Conservation (phyloP, 2,113 vertebrate genomes). For the Callithrix jacchus region DNA sequence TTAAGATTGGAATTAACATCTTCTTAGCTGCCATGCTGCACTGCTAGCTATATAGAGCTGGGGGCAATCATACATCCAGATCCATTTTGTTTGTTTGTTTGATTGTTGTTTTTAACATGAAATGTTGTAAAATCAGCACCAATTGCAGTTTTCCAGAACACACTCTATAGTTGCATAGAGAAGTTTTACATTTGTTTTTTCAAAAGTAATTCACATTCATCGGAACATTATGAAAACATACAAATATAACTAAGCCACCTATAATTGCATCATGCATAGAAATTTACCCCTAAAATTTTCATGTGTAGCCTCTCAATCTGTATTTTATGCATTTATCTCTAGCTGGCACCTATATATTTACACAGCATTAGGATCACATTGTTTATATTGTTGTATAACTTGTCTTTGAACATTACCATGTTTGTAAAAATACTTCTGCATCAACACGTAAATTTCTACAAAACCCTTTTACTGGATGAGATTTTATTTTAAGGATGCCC, state of each 20-base stretch:
- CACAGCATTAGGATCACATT: not conserved
- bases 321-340: not conserved
- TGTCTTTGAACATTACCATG: not conserved
- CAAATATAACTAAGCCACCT: not conserved
- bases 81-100: not conserved
- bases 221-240: not conserved
- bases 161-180: not conserved
- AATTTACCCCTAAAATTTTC: not conserved
- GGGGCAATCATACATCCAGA: not conserved
- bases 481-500: conserved; percentile 12
- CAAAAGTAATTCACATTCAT: conserved; percentile 26
- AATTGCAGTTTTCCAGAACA: not conserved
- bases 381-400: conserved; percentile 5
- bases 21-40: not conserved
- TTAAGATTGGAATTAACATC: not conserved
- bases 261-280: not conserved
- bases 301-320: not conserved
- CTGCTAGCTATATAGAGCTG: not conserved
- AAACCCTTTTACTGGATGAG: not conserved
- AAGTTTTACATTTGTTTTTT: conserved; percentile 40
- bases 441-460: not conserved
- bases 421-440: conserved; percentile 15
- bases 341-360: not conserved
- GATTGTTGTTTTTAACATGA: not conserved
- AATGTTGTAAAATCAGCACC: conserved; percentile 15